Evolutionary conservation across 2,888 invertebrate species (phyloP), one percentile per base, ranked within the genome.

Genomic region (Creontiades dilutus): DNA sequence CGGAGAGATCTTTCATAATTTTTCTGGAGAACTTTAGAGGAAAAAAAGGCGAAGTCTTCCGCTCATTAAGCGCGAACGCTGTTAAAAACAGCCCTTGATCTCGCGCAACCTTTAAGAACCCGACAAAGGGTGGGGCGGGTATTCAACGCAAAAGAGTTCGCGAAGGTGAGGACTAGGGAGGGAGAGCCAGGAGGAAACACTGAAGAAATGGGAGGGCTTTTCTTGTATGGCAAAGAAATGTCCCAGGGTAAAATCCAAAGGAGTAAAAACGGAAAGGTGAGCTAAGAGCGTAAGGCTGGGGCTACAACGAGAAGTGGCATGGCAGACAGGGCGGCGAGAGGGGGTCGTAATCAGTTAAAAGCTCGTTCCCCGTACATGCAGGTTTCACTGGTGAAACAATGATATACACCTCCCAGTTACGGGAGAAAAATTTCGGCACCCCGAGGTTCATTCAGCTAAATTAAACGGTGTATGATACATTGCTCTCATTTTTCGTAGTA

Each of bases 61-160:
- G 84, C 84, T 84, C 84, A 84, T 84, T 84, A 84, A 84, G 57
- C 84, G 84, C 84, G 84, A 84, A 84, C 84, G 57, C 84, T 84
- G 84, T 84, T 84, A 84, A 57, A 84, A 84, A 84, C 84, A 57
- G 84, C 84, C 84, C 84, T 84, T 84, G 84, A 84, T 84, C 84
- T 84, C 57, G 84, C 52, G 84, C 84, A 84, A 84, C 84, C 84
- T 81, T 81, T n/a, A 47, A 47, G 81, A 47, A 47, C 46, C 48
- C 57, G 84, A 84, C 84, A 84, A 84, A 84, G 57, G 37, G 84
- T 13, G 61, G 1, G 81, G n/a, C n/a, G n/a, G n/a, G 52, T 84
- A 57, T 55, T 84, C 57, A 52, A 47, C 47, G 84, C 84, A 14
- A 52, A 52, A 57, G 23, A 57, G 84, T 19, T 81, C 19, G 55